Evolutionary conservation across 92 coral and sea anemone species (phyloP), one percentile per base, ranked within the genome.

Genomic region (Palythoa grandiflora): DNA sequence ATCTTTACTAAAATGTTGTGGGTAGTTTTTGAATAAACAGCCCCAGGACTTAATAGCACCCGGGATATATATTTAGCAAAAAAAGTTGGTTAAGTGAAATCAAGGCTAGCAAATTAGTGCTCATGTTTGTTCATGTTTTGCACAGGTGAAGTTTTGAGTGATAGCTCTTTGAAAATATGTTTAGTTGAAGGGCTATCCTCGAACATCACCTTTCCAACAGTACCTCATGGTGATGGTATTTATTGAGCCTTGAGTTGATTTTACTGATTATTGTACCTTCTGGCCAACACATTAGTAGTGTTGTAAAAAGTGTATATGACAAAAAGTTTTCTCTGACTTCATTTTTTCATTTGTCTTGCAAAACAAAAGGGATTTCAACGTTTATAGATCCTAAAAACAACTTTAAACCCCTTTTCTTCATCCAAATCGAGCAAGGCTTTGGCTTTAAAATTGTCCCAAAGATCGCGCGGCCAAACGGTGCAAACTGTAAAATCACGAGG

Each of bases 1-100:
- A 95, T 89, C 85, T 83, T 11, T 28, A 59, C 57, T 2, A 47
- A 19, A 66, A 66, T 4, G 13, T 9, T 15, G 35, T 44, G 21
- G 74, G 21, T 63, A 63, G 70, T n/a, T 63, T 21, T 63, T 63
- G 3, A 63, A 16, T 9, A 63, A 35, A 21, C 70, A 63, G 70
- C 37, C n/a, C 70, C 65, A 17, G 9, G 37, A 14, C 60, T 28
- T 38, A 57, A 78, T 48, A 48, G 74, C n/a, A 8, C 40, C 47
- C 13, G 10, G 44, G 16, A 35, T 72, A 6, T 78, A 13, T 38
- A 35, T 5, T 1, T 81, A 50, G 75, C 75, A 65, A 20, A 21
- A 16, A 12, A 38, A n/a, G n/a, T 53, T 59, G 19, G 19, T 59
- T 14, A 13, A 59, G 5, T 28, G 15, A 70, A 38, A 10, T 70